These are phyloP conservation scores for Oscheius onirici DNA, from an alignment of 2,888 invertebrate species.

Conservation along the genomic window DNA sequence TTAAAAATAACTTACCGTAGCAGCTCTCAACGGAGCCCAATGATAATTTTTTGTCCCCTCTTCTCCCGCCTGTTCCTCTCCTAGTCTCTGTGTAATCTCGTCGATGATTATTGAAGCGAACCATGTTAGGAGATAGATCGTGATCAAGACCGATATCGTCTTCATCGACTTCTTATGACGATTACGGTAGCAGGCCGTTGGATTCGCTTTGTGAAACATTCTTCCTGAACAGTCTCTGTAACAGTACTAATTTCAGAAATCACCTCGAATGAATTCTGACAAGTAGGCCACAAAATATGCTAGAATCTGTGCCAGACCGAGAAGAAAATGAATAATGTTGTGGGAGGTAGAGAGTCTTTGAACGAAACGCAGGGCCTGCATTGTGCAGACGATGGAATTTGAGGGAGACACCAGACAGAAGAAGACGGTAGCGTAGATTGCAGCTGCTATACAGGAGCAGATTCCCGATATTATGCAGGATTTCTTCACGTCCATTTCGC, in stretches of 20 bases:
- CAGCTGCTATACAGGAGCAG: neutral
- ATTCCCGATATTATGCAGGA: neutral
- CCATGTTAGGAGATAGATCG: conserved; percentile 30
- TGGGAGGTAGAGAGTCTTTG: conserved; percentile 1
- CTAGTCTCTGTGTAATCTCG: neutral
- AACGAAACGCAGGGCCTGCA: conserved; percentile 4
- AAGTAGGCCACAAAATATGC: conserved; percentile 11
- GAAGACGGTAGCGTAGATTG: neutral
- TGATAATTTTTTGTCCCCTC: no score
- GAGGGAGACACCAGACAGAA: neutral
- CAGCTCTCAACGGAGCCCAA: conserved; percentile 1
- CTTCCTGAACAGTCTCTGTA: no score
- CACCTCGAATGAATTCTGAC: conserved; percentile 23
- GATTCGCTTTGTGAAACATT: conserved; percentile 23
- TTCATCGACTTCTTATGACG: conserved; percentile 27
- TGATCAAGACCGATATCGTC: conserved; percentile 32
- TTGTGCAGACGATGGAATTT: neutral
- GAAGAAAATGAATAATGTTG: conserved; percentile 16
- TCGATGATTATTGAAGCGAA: conserved; percentile 25
- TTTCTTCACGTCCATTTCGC: conserved; percentile 13
- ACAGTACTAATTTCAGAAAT: neutral
- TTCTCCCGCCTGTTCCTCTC: no score
- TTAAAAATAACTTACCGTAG: conserved; percentile 28
- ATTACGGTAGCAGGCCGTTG: conserved; percentile 31
- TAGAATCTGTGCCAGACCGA: conserved; percentile 21